Base-by-base conservation (phyloP, 2,797 vertebrate genomes). In the Lacerta agilis region DNA sequence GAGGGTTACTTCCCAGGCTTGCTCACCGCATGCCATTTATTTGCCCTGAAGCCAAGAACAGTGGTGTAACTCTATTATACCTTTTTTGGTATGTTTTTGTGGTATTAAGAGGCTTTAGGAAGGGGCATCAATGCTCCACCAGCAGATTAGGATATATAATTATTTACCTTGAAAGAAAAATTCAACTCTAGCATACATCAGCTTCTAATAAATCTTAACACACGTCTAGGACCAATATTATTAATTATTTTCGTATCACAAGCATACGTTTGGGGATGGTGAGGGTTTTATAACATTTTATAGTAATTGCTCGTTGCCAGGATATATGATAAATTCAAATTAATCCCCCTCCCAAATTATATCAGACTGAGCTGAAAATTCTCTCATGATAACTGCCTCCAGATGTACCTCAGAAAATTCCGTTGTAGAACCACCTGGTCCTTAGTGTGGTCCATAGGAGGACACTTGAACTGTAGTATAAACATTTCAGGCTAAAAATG, bases 251-350 rank as follows among this genome's bases (percentile, higher is more conserved):
- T 27, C 10, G 4, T 17, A 77, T 77, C 23, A 13, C 38, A 78
- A 15, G 8, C 43, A 15, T 61, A 61, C 43, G 18, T 66, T 76
- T 76, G 71, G 8, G 29, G 29, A 58, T 58, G 72, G 49, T 1
- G 49, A 25, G 66, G 25, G 8, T 71, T 73, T 1, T 55, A 2
- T 67, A 64, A 79, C 38, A 86, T 91, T 92, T 93, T 6, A 0
- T 86, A 91, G 41, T 33, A 1, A 1, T 86, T 90, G 9, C 73
- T 38, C n/a, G 41, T 87, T 91, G 79, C 82, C 78, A 27, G 41
- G 76, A 41, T 36, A 9, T 90, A 84, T 92, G 87, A 86, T 64
- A 78, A 90, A 79, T 87, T 93, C 89, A 90, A 23, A 79, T 86
- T 73, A 87, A 84, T 17, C 61, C 61, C 0, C 23, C 23, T 43